phyloP scores from a whole-genome alignment of 2,888 invertebrate species.

The Drosophila neonasuta region DNA sequence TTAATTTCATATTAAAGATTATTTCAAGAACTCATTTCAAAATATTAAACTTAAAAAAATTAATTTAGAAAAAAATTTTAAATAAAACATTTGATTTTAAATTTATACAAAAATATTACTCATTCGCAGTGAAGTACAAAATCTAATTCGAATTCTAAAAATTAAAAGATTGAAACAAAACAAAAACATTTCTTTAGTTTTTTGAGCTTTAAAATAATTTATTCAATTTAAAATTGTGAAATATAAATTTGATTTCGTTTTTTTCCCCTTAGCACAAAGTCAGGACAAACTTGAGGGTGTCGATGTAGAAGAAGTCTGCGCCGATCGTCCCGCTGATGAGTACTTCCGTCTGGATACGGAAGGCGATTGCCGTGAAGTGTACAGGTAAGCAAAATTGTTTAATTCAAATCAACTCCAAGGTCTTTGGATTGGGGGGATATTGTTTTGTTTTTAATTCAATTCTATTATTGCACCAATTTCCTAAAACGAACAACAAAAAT shows the following conservation, averaged over 20 bases:
- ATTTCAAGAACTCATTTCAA: too few relatives aligned
- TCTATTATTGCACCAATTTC: conserved; percentile 34
- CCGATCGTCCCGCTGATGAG: conserved; percentile 93
- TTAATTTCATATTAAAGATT: too few relatives aligned
- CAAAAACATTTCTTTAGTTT: not conserved
- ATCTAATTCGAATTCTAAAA: too few relatives aligned
- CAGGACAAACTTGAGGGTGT: conserved; percentile 85
- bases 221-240: not conserved
- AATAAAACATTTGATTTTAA: too few relatives aligned
- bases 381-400: conserved; percentile 86
- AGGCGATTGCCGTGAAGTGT: conserved; percentile 95
- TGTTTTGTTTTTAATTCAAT: conserved; percentile 41
- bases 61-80: too few relatives aligned
- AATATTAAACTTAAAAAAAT: too few relatives aligned
- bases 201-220: not conserved
- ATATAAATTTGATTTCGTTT: not conserved
- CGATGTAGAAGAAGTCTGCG: conserved; percentile 92
- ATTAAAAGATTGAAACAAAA: not conserved
- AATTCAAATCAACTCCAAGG: conserved; percentile 1
- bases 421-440: conserved; percentile 27
- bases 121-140: too few relatives aligned
- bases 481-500: conserved; percentile 16
- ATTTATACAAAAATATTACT: too few relatives aligned
- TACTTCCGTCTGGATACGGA: conserved; percentile 93
- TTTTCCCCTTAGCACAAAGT: conserved; percentile 79